Percentiles rank a stretch among this genome's conserved stretches.
Conservation (phyloP, 2,888 invertebrate species). For the Megalurothrips usitatus region DNA sequence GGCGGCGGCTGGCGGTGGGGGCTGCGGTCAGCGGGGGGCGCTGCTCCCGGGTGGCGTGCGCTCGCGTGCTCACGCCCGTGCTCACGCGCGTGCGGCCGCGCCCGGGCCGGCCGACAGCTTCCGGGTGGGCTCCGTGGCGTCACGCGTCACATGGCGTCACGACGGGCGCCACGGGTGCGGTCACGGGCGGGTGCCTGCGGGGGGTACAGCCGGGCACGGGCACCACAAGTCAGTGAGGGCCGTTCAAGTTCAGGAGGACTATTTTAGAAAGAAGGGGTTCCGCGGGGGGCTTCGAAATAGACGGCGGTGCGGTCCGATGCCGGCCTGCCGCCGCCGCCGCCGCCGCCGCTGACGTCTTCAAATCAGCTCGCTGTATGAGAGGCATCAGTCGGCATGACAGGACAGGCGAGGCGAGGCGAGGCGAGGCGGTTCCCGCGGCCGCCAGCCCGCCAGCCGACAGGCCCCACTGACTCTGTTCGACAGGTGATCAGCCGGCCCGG, state of each 20-base stretch:
- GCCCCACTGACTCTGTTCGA: neutral
- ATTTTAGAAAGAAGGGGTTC: too few species aligned
- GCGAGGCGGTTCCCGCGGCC: neutral
- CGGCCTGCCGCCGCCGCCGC: too few species aligned
- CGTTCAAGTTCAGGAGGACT: too few species aligned
- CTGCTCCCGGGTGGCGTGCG: neutral
- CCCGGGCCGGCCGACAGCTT: neutral
- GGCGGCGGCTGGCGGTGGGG: neutral
- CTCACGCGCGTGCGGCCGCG: neutral
- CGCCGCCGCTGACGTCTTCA: too few species aligned
- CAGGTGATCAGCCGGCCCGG: neutral
- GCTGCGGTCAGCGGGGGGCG: neutral
- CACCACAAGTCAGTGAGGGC: too few species aligned
- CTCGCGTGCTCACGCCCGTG: too few species aligned
- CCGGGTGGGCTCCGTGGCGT: neutral
- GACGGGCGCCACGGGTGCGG: neutral
- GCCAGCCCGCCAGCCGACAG: neutral
- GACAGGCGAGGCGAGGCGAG: neutral
- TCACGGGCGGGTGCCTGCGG: neutral
- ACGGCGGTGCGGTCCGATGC: too few species aligned
- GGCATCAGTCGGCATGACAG: neutral
- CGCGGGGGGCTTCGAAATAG: too few species aligned
- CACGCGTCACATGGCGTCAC: neutral
- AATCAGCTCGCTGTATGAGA: neutral
- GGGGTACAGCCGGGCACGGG: too few species aligned